Base-by-base conservation (phyloP, 1,140 invertebrate genomes). In the Brachionus manjavacas region DNA sequence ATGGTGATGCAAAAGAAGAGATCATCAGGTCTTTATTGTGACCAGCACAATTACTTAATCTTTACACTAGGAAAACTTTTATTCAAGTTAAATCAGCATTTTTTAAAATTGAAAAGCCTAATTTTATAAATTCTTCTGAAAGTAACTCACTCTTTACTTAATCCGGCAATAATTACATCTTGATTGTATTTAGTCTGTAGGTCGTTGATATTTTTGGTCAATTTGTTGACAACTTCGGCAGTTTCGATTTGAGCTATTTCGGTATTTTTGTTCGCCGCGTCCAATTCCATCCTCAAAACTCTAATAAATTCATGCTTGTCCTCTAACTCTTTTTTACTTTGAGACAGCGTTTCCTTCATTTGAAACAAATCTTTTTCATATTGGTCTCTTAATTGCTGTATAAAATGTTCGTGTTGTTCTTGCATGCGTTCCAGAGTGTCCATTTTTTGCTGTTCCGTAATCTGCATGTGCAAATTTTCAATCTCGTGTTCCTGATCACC, bases 391-490 rank as follows among this genome's bases (percentile, higher is more conserved):
- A 81, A 14, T 28, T 81, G 79, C n/a, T 81, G 79, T 23, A 81
- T 81, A 16, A 81, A 46, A 46, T 81, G 52, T 20, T 81, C 79
- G n/a, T 81, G 79, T 43, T 81, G 79, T 31, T 81, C 23, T 68
- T 81, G 79, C 52, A 81, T 43, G 8, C 64, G 52, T 16, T 81
- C 79, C 28, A 81, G 25, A 41, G 52, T 81, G 31, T 81, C 79
- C 52, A 81, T 41, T 68, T 81, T 81, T 25, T 81, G 79, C 41
- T 81, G 79, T 55, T 81, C 79, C 20, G 35, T 81, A 23, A 81
- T 81, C 43, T 81, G 79, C 31, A 81, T 9, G 20, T 81, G 52
- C 60, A 81, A 46, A 68, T 68, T 68, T 28, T 81, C 79, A 25
- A 81, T 81, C 79, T 81, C 79, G 9, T 81, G 79, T 23, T 68